These are phyloP conservation scores for Naja naja DNA, from an alignment of 2,113 vertebrate genomes.

Conservation along the genomic window DNA sequence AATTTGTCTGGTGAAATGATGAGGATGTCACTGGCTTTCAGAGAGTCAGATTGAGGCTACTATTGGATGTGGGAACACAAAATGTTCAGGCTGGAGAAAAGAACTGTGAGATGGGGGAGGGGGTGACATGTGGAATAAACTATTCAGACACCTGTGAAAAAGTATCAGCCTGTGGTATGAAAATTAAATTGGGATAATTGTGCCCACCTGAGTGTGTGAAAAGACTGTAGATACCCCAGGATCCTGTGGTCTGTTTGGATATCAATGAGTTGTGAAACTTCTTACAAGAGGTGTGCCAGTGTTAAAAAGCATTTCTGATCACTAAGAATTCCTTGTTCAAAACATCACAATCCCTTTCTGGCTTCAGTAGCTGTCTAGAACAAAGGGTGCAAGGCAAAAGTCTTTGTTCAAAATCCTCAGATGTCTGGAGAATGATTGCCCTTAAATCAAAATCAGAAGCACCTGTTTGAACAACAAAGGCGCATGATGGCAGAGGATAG, in stretches of 20 bases:
- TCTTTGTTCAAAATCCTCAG: not conserved
- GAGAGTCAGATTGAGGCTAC: not conserved
- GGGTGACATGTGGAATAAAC: not conserved
- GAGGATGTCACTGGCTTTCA: not conserved
- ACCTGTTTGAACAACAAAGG: not conserved
- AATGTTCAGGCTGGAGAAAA: not conserved
- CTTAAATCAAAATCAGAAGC: not conserved
- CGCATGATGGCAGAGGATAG: not conserved
- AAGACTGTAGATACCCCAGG: not conserved
- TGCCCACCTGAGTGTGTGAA: not conserved
- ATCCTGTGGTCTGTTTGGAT: not conserved
- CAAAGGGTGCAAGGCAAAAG: not conserved
- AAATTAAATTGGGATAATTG: not conserved
- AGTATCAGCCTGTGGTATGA: not conserved
- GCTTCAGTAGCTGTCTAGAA: not conserved
- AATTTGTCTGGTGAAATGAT: not conserved
- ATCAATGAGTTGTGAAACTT: not conserved
- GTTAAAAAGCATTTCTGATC: not conserved
- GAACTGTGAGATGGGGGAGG: not conserved
- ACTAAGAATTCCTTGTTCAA: not conserved
- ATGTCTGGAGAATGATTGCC: not conserved
- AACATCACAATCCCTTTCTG: not conserved
- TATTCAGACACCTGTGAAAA: not conserved
- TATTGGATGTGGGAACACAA: not conserved
- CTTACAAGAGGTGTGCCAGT: not conserved